A percentile compares a stretch with the other conserved stretches of the same genome.
Conservation (phyloP, 2,797 vertebrate genomes). For the Hydrophis major region DNA sequence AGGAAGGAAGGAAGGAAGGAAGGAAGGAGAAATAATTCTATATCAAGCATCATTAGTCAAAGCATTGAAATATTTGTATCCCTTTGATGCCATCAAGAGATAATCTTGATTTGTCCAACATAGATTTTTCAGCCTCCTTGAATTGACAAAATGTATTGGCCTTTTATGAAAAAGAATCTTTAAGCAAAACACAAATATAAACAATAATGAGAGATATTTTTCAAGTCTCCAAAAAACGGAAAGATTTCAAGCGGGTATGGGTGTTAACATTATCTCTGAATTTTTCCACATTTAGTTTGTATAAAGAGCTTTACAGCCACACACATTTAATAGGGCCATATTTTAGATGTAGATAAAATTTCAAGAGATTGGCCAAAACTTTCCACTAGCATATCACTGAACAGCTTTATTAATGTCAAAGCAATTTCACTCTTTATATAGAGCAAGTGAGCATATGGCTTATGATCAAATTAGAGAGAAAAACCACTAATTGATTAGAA, state of each 20-base stretch:
- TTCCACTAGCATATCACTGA: neutral
- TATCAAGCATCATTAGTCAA: neutral
- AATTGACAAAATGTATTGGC: neutral
- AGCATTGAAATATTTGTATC: neutral
- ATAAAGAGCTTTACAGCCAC: neutral
- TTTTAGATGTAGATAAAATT: neutral
- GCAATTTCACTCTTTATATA: neutral
- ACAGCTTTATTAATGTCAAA: conserved; percentile 12
- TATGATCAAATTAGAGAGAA: neutral
- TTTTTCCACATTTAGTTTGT: neutral
- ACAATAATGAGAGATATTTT: neutral
- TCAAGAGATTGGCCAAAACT: neutral
- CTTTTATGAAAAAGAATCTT: neutral
- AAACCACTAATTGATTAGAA: neutral
- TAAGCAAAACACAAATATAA: neutral
- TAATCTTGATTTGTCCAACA: neutral
- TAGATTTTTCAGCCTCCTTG: neutral
- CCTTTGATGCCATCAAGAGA: neutral
- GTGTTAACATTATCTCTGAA: neutral
- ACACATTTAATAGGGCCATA: neutral
- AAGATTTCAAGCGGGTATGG: neutral
- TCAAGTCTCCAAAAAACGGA: neutral
- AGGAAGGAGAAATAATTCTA: neutral
- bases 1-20: neutral
- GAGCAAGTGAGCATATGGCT: neutral